Evolutionary conservation across 1,140 invertebrate species (phyloP).

Genomic region (Saccostrea glomerata): DNA sequence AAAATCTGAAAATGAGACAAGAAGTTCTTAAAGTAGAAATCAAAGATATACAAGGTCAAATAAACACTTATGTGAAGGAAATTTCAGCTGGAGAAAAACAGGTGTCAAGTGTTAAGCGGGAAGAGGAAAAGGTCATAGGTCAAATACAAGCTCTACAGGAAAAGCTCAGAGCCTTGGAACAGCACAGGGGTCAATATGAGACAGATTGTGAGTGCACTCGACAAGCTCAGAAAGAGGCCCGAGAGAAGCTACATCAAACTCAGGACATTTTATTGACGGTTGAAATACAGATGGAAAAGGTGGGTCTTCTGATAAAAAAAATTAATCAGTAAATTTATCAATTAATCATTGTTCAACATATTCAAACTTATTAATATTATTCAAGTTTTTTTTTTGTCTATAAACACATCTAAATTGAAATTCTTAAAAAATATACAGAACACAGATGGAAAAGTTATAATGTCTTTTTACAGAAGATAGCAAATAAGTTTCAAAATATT

Average conservation of each 20-base stretch:
- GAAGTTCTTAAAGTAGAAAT: slow-evolving; percentile 55
- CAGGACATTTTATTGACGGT: slow-evolving; percentile 56
- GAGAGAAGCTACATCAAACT: slow-evolving; percentile 50
- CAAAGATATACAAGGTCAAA: slow-evolving; percentile 35
- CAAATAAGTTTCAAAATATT: too few species aligned
- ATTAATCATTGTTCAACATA: background rate
- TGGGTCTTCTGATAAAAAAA: background rate
- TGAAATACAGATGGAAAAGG: slow-evolving; percentile 64
- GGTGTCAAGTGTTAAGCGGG: slow-evolving; percentile 49
- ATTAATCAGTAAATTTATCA: background rate
- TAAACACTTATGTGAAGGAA: slow-evolving; percentile 39
- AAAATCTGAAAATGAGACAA: slow-evolving; percentile 53
- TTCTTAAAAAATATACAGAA: too few species aligned
- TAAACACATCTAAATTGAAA: too few species aligned
- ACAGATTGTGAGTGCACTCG: slow-evolving; percentile 44
- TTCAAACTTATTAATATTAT: too few species aligned
- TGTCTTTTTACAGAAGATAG: too few species aligned
- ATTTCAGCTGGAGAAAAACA: slow-evolving; percentile 53
- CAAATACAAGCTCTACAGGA: slow-evolving; percentile 56
- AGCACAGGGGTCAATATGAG: slow-evolving; percentile 54
- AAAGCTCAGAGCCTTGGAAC: slow-evolving; percentile 51
- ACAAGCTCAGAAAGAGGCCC: slow-evolving; percentile 42
- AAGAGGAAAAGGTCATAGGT: slow-evolving; percentile 52
- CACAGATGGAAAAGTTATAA: too few species aligned
- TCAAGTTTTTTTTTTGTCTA: too few species aligned